Base-by-base conservation (phyloP, 1,140 invertebrate genomes). In the Penaeus indicus region DNA sequence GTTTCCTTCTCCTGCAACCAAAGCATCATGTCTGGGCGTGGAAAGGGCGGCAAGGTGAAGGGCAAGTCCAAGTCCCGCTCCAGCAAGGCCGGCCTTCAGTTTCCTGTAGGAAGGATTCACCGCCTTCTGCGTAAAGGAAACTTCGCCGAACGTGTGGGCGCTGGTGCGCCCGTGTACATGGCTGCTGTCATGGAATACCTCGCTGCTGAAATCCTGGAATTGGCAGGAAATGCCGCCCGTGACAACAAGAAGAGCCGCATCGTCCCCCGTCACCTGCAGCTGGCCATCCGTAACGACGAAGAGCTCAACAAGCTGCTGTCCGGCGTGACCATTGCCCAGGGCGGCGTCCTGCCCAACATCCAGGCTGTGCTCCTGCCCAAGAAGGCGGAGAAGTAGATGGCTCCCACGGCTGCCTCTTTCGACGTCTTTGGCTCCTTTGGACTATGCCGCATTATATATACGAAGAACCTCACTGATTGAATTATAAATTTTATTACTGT, bases 221-320 rank as follows among this genome's bases (percentile, higher is more conserved):
- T 95, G 82, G 78, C 91, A 21, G 90, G 87, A n/a, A 90, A 91
- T 62, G 89, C 77, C 16, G 84, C 89, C 8, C 60, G 79, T 1
- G 75, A 80, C n/a, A 89, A 54, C 60, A 90, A 90, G 81, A 90
- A 67, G 79, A 84, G 54, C 77, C 85, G 96, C 85, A 96, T 97
- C 64, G 96, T 96, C 83, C 97, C 97, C 0, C 94, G 97, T 80
- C 96, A 98, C 92, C 94, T 97, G 7, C 94, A 97, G 87, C 92
- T 97, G 78, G 97, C 96, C 11, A 96, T 97, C 27, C 94, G 96
- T 63, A 97, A 97, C 92, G 97, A 98, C 93, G 96, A 97, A 90
- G 97, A 98, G 92, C 93, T 97, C 89, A 96, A 96, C 91, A 95
- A 95, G 92, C 93, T 97, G 78, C 92, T 97, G 19, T 94, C 95